These are phyloP conservation scores for Sterna hirundo DNA, from an alignment of 2,113 vertebrate species.

Conservation along the genomic window DNA sequence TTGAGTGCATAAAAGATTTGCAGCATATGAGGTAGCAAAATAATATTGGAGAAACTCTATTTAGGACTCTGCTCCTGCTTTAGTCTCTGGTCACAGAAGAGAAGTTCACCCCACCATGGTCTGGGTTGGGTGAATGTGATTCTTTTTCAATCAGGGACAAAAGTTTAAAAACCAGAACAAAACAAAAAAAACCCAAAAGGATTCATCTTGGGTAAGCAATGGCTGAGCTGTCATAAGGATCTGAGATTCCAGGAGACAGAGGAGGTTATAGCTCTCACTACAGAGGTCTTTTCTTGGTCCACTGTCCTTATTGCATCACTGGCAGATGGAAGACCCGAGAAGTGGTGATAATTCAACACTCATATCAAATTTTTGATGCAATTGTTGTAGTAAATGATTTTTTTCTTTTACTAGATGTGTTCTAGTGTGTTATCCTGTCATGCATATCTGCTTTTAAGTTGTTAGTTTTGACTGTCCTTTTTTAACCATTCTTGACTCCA, in stretches of 20 bases:
- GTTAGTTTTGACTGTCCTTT: background rate
- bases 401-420: background rate
- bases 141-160: background rate
- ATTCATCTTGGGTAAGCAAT: background rate
- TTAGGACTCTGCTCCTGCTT: background rate
- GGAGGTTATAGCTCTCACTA: background rate
- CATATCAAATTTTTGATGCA: background rate
- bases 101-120: background rate
- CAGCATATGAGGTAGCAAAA: background rate
- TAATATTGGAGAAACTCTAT: background rate
- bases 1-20: background rate
- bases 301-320: background rate
- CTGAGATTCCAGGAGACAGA: background rate
- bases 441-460: background rate
- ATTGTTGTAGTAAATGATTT: background rate
- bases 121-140: accelerated
- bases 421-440: background rate
- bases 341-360: background rate
- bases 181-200: no score
- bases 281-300: background rate
- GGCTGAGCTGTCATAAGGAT: background rate
- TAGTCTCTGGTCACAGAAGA: background rate
- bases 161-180: background rate
- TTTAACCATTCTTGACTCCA: background rate
- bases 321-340: background rate